These are phyloP conservation scores for Pelecanoides urinatrix DNA, from an alignment of 2,113 vertebrate species.

Conservation along the genomic window DNA sequence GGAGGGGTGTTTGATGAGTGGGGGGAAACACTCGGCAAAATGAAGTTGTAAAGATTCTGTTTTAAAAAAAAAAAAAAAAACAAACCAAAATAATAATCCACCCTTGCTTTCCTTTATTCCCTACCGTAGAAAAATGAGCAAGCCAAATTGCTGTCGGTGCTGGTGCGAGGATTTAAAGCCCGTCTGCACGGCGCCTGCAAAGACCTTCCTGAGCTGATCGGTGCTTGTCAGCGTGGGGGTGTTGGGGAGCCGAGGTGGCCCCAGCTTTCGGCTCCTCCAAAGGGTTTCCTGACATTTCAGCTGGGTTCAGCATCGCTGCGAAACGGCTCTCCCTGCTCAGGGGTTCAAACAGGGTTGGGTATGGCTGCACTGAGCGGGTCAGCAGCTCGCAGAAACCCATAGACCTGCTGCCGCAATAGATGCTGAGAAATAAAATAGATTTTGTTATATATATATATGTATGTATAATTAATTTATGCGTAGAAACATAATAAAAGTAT, in stretches of 20 bases:
- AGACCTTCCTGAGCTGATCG: not conserved
- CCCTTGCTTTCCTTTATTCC: not conserved
- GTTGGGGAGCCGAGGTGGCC: not conserved
- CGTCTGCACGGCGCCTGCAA: not conserved
- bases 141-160: not conserved
- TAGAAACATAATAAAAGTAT: not conserved
- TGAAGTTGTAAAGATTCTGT: not conserved
- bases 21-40: not conserved
- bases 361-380: not conserved
- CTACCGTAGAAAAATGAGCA: not conserved
- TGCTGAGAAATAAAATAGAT: not conserved
- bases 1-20: not conserved
- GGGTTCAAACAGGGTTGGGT: not conserved
- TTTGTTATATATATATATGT: not conserved
- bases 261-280: rapidly evolving
- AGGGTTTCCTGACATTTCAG: not conserved
- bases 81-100: not conserved
- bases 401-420: not conserved
- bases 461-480: not conserved
- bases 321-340: not conserved
- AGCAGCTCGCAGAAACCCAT: not conserved
- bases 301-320: not conserved
- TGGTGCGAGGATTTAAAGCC: not conserved
- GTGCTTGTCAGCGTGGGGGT: not conserved
- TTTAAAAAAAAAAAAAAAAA: not conserved